These are phyloP conservation scores for Oreortyx pictus DNA, from an alignment of 2,797 vertebrate genomes.

Conservation along the genomic window DNA sequence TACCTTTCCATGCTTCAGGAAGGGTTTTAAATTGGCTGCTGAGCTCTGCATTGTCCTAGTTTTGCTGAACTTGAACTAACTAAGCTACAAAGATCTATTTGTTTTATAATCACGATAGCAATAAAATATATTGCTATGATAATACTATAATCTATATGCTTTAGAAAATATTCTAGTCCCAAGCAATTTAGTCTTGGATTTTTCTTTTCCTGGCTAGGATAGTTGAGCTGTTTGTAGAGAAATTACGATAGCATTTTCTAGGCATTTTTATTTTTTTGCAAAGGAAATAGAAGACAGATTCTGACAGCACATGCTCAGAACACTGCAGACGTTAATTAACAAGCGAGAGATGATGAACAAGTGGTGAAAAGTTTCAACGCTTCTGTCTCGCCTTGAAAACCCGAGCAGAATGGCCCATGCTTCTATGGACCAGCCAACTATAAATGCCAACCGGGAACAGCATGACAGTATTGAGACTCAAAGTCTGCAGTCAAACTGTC, in stretches of 20 bases:
- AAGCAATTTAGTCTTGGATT: background rate
- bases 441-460: conserved; percentile 55
- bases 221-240: background rate
- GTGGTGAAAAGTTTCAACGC: conserved; percentile 48
- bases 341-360: conserved; percentile 21
- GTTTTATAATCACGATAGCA: background rate
- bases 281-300: conserved; percentile 36
- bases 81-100: background rate
- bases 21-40: background rate
- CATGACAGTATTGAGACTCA: conserved; percentile 48
- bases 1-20: background rate
- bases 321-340: conserved; percentile 59
- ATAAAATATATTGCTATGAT: background rate
- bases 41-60: background rate
- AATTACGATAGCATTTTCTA: background rate
- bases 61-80: background rate
- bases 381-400: conserved; percentile 44
- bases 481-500: conserved; percentile 67
- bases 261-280: background rate
- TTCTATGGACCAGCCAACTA: conserved; percentile 45
- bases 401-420: conserved; percentile 54
- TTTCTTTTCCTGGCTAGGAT: background rate
- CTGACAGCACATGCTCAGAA: conserved; percentile 42
- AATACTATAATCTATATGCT: background rate
- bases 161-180: background rate